phyloP scores from a whole-genome alignment of 2,113 vertebrate genomes.

The Marcusenius ussheri region DNA sequence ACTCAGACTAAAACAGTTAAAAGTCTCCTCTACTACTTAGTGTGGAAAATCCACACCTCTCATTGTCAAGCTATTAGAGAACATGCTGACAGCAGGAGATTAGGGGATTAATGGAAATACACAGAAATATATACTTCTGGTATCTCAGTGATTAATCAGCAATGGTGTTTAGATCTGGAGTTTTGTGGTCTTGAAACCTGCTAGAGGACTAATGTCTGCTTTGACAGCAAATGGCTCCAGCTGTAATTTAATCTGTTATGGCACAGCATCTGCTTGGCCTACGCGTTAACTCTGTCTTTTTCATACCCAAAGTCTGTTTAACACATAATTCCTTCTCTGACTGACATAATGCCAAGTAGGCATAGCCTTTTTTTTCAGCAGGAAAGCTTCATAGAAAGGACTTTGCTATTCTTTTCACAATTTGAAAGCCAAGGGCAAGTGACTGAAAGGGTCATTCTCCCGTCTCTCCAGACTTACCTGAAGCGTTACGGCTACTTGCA shows the following conservation, averaged over 20 bases:
- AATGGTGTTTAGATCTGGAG: neutral
- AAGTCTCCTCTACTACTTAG: neutral
- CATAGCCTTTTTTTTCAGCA: neutral
- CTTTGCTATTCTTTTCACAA: neutral
- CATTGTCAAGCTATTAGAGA: neutral
- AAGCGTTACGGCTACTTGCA: conserved; percentile 67
- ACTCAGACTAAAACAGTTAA: neutral
- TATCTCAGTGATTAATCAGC: neutral
- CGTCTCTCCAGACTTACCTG: conserved; percentile 54
- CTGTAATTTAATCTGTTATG: neutral
- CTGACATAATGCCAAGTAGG: neutral
- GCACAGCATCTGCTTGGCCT: neutral
- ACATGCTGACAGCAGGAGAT: neutral
- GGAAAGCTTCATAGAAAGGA: neutral
- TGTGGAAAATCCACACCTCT: neutral
- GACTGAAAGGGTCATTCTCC: neutral
- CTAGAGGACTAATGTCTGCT: neutral
- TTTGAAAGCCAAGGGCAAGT: neutral
- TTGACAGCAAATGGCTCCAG: neutral
- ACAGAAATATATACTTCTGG: neutral
- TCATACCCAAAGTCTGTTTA: neutral
- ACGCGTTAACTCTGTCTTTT: neutral
- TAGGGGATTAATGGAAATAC: neutral
- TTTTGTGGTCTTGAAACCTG: neutral
- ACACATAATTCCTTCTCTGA: neutral